A percentile compares a stretch with the other conserved stretches of the same genome.
These are phyloP conservation scores for Salvelinus sp. DNA, from an alignment of 2,113 vertebrate genomes.

Conservation along the genomic window DNA sequence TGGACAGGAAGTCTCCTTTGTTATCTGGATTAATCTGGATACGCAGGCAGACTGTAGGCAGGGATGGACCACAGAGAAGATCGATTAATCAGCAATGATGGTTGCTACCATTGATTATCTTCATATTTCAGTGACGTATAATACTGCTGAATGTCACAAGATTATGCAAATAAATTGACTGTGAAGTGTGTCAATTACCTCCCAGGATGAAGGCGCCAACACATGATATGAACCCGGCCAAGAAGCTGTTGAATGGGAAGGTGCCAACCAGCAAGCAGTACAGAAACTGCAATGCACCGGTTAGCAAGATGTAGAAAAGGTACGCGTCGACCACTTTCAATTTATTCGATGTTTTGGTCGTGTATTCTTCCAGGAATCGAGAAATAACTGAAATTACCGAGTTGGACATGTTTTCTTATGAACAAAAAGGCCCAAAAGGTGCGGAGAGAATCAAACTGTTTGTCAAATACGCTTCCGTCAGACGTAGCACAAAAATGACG, in stretches of 20 bases:
- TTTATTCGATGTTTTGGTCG: slow-evolving; percentile 76
- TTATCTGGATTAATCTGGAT: slow-evolving; percentile 99
- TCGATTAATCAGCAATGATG: too few relatives aligned
- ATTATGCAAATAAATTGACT: neutral
- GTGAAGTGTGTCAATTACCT: slow-evolving; percentile 65
- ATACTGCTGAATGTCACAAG: neutral
- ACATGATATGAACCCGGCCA: slow-evolving; percentile 87
- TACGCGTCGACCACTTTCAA: slow-evolving; percentile 86
- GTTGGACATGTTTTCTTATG: slow-evolving; percentile 61
- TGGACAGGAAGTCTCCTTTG: slow-evolving; percentile 91
- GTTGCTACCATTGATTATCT: too few relatives aligned
- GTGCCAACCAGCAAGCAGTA: slow-evolving; percentile 86
- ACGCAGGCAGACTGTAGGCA: slow-evolving; percentile 85
- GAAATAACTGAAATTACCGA: slow-evolving; percentile 78
- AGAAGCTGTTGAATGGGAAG: slow-evolving; percentile 89
- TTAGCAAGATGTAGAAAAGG: slow-evolving; percentile 84
- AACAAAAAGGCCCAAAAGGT: neutral
- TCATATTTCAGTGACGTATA: too few relatives aligned
- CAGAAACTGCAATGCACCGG: slow-evolving; percentile 82
- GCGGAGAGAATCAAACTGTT: neutral
- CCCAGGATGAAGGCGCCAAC: slow-evolving; percentile 85
- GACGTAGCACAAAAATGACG: slow-evolving; percentile 24
- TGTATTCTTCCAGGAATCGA: slow-evolving; percentile 80
- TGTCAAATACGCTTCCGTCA: neutral
- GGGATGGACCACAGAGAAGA: neutral